Evolutionary conservation across 2,113 vertebrate species (phyloP).

Genomic region (Phaethornis superciliosus): DNA sequence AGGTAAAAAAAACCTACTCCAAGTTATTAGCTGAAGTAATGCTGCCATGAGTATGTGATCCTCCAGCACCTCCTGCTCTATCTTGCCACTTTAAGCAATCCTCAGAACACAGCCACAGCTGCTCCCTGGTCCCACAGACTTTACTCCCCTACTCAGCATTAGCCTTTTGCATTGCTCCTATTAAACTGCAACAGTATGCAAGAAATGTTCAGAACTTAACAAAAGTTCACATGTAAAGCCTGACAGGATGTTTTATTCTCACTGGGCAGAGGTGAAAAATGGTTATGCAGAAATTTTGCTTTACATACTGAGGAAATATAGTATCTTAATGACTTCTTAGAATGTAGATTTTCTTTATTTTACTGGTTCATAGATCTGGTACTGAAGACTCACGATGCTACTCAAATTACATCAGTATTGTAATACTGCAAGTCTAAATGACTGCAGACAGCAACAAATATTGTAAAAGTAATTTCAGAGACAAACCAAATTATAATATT

Average conservation of each 20-base stretch:
- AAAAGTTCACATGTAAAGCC: neutral
- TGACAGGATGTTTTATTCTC: neutral
- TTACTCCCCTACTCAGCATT: accelerated
- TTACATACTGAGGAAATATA: neutral
- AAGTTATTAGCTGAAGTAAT: neutral
- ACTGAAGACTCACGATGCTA: neutral
- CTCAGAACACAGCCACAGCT: accelerated
- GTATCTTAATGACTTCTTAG: neutral
- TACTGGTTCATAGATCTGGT: neutral
- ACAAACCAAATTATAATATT: neutral
- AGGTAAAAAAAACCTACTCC: neutral
- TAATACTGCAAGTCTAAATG: neutral
- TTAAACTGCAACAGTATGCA: neutral
- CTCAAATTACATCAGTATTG: neutral
- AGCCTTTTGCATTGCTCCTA: neutral
- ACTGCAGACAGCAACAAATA: neutral
- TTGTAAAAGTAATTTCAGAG: neutral
- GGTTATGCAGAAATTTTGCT: neutral
- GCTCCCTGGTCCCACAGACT: too few relatives aligned
- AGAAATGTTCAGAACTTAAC: neutral
- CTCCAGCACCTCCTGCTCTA: too few relatives aligned
- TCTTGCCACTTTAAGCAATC: neutral
- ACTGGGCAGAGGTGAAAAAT: neutral
- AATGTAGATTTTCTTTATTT: neutral
- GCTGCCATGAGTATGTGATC: neutral